Evolutionary conservation across 2,797 vertebrate genomes (phyloP).

Genomic region (Diplodus puntazzo): DNA sequence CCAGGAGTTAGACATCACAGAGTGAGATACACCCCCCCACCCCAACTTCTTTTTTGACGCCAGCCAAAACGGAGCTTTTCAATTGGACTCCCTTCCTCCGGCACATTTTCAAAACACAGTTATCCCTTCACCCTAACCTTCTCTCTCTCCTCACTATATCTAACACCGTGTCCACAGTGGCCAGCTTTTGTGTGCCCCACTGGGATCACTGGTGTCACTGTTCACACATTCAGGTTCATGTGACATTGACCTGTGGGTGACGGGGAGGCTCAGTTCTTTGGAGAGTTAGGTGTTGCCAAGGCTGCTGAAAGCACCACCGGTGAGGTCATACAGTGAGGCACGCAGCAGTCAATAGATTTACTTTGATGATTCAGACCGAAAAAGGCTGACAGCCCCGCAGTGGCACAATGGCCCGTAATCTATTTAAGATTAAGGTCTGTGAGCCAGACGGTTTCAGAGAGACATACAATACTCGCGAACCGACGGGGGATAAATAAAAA

Average conservation of each 20-base stretch:
- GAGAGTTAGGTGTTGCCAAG: conserved; percentile 57
- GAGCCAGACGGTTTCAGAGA: conserved; percentile 32
- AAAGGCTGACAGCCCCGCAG: conserved; percentile 32
- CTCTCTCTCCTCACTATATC: neutral
- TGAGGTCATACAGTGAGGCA: conserved; percentile 42
- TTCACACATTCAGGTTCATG: conserved; percentile 75
- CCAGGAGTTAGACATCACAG: neutral
- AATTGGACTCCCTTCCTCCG: neutral
- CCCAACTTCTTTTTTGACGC: neutral
- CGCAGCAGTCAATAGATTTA: conserved; percentile 34
- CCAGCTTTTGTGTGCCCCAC: conserved; percentile 39
- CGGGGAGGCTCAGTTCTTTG: conserved; percentile 45
- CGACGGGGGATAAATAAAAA: conserved; percentile 23
- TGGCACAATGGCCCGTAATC: conserved; percentile 35
- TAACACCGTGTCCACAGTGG: conserved; percentile 9
- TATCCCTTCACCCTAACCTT: conserved; percentile 17
- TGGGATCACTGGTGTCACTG: conserved; percentile 67
- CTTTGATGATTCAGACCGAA: conserved; percentile 48
- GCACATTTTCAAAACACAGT: conserved; percentile 21
- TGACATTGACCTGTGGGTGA: conserved; percentile 68
- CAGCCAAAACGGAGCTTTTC: neutral
- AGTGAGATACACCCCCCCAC: neutral
- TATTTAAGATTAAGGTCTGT: conserved; percentile 46
- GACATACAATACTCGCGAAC: conserved; percentile 2
- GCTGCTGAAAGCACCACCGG: conserved; percentile 50